These are phyloP conservation scores for Pararge aegeria DNA, from an alignment of 1,140 invertebrate species.

Conservation along the genomic window DNA sequence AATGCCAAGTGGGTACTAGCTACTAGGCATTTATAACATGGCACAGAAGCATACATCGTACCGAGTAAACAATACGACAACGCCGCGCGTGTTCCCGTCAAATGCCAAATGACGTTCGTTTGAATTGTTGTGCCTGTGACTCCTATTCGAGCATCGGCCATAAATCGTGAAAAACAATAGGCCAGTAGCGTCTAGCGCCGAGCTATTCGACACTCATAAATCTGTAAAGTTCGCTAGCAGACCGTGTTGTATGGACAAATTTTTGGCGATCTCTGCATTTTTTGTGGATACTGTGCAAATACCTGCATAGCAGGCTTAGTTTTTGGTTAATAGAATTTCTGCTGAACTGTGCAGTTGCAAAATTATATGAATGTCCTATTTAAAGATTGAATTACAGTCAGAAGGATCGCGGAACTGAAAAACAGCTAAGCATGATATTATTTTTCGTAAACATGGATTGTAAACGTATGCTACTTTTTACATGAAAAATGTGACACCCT, in stretches of 20 bases:
- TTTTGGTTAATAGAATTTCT: too few relatives aligned
- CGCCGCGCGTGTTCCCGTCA: slow-evolving; percentile 30
- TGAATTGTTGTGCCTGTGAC: slow-evolving; percentile 52
- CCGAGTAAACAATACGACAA: slow-evolving; percentile 3
- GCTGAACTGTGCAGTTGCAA: too few relatives aligned
- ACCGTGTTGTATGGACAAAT: slow-evolving; percentile 14
- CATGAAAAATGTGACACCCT: too few relatives aligned
- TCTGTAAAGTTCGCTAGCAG: slow-evolving; percentile 42
- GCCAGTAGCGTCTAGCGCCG: slow-evolving; percentile 26
- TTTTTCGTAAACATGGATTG: too few relatives aligned
- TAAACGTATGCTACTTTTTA: too few relatives aligned
- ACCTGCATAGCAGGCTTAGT: neutral
- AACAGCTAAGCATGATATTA: too few relatives aligned
- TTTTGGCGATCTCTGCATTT: slow-evolving; percentile 1
- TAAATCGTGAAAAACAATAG: slow-evolving; percentile 59
- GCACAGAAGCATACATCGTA: neutral
- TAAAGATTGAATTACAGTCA: too few relatives aligned
- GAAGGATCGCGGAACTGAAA: too few relatives aligned
- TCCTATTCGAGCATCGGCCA: slow-evolving; percentile 36
- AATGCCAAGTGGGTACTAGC: too few relatives aligned
- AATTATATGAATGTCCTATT: too few relatives aligned
- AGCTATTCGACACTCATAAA: slow-evolving; percentile 38
- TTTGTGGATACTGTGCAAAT: neutral
- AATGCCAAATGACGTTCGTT: slow-evolving; percentile 36
- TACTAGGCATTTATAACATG: neutral